Percentiles rank a stretch among this genome's conserved stretches.
Evolutionary conservation across 1,140 invertebrate species (phyloP).

Genomic region (Scaptomyza graminum): DNA sequence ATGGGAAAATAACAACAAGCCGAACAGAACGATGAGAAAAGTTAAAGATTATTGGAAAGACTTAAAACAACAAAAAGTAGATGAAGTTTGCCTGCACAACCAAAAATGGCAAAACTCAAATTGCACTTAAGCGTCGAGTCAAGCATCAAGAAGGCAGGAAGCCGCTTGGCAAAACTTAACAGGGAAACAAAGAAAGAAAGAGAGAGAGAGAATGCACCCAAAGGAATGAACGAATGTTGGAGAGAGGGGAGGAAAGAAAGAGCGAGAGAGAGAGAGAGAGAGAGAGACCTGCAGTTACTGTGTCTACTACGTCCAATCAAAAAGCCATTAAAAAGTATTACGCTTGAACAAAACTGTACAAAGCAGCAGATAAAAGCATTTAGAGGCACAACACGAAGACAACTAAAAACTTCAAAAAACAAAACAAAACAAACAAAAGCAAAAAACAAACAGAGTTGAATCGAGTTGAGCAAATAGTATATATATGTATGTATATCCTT

Average conservation of each 20-base stretch:
- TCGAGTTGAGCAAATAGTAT: neutral
- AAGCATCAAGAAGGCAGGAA: conserved; percentile 74
- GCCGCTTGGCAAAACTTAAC: conserved; percentile 70
- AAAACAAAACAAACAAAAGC: conserved; percentile 1
- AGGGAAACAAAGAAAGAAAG: conserved; percentile 14
- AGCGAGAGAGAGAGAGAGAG: neutral
- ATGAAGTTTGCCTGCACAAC: conserved; percentile 20
- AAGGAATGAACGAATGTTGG: neutral
- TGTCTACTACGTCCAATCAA: conserved; percentile 72
- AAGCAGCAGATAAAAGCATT: conserved; percentile 73
- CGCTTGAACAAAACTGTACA: conserved; percentile 80
- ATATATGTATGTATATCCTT: neutral
- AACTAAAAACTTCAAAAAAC: no score
- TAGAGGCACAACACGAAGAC: conserved; percentile 34
- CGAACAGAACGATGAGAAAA: conserved; percentile 21
- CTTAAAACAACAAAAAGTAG: neutral
- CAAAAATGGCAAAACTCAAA: conserved; percentile 77
- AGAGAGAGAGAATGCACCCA: neutral
- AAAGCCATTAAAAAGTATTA: conserved; percentile 83
- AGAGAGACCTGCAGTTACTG: conserved; percentile 28
- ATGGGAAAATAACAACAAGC: conserved; percentile 56
- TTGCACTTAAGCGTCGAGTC: conserved; percentile 80
- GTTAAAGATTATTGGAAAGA: conserved; percentile 14
- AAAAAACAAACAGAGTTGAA: conserved; percentile 13
- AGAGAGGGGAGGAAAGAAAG: neutral